Evolutionary conservation across 2,888 invertebrate species (phyloP), one percentile per base, ranked within the genome.

Genomic region (Eupithecia insigniata): DNA sequence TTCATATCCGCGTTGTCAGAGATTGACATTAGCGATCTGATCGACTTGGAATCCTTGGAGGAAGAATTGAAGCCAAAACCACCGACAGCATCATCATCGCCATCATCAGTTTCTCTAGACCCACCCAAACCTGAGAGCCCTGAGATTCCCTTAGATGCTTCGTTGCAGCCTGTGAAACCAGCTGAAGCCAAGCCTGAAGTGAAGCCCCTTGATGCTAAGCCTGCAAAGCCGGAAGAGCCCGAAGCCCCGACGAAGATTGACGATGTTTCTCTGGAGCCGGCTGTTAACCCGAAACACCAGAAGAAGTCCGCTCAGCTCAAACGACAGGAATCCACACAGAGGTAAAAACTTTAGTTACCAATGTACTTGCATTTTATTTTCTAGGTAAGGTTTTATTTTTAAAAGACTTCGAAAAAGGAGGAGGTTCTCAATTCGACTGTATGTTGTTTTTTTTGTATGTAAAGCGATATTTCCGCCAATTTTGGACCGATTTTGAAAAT

Each of bases 1-100:
- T 87, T 96, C 10, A 85, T 96, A 18, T 90, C 95, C 30, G 95
- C 95, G 0, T 94, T 95, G 5, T 94, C 95, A 1, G 90, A 94
- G 61, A 85, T 93, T 71, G 95, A 94, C 75, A 76, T 92, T 70
- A 83, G 83, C 77, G 92, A 91, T 64, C 81, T 94, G 0, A 81
- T 93, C 36, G 93, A 92, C 62, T 78, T 90, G 12, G 85, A 88
- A 16, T 88, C 90, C 22, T 78, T 86, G 71, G 89, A 89, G 28
- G 76, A 85, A 36, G 79, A 83, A 26, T 82, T 82, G 67, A 83
- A 81, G 43, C 84, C 86, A 0, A 79, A 85, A 72, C 85, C 81
- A 2, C 79, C 81, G 16, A 73, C 81, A 22, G 71, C 68, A n/a
- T 51, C 66, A n/a, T n/a, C 51, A 22, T 22, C 81, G 2, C 79